Base-by-base conservation (phyloP, 2,113 vertebrate species). In the Paedocypris sp. region DNA sequence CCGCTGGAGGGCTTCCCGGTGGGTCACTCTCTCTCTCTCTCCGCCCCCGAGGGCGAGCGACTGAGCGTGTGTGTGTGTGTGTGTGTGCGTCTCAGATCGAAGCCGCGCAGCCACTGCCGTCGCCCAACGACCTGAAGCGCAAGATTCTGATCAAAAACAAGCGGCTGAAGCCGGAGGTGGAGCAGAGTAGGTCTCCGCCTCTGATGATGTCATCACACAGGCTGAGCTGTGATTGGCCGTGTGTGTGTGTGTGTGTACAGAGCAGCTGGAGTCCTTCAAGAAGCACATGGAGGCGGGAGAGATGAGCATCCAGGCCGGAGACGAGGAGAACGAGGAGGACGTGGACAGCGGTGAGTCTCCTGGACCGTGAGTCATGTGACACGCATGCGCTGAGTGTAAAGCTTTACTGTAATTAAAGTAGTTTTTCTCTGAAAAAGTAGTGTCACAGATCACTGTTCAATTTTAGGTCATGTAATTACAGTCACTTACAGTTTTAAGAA, bases 81-180 rank as follows among this genome's bases (percentile, higher is more conserved):
- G 6, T 8, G 0, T 28, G 42, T 23, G 22, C 35, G 53, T 41
- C 8, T 11, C 79, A 99, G 95, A 89, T 97, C 6, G 95, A 97
- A 77, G 9, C 90, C 15, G 92, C 87, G 1, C 89, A 88, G 42
- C 35, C 88, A 0, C 78, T 99, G 64, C 94, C 95, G 1, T 98
- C 94, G 12, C 93, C 95, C 6, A 94, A 87, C 51, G 95, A 99
- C 39, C 91, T 99, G 47, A 97, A 82, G 76, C 89, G 88, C 62
- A 99, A 99, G 85, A 99, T 99, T 73, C 92, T 99, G 61, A 98
- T 99, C 69, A 99, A 99, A 85, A 99, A 99, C 78, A 99, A 98
- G 72, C 86, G 95, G 2, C 84, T 99, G 76, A 98, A 98, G 83
- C 88, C 94, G 23, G 95, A 99, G 79, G 95, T 97, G 59, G 95